Conservation (phyloP, 2,113 vertebrate genomes). For the Castor canadensis region DNA sequence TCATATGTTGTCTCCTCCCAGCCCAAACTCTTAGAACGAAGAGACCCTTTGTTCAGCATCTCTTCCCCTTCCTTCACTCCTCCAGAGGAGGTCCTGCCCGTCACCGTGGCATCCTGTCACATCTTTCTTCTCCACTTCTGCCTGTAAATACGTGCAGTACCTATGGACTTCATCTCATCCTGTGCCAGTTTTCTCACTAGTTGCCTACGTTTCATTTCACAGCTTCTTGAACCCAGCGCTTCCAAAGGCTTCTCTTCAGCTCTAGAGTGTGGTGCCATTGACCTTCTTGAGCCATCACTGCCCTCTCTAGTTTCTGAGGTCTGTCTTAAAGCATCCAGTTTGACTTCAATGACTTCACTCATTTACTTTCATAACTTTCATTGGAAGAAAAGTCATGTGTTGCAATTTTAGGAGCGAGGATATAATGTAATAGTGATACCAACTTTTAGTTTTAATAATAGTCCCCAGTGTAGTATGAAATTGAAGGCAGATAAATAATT, state of each 20-base stretch:
- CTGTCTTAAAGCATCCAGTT: background rate
- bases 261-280: background rate
- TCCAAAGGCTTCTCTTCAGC: background rate
- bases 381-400: background rate
- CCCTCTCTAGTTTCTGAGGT: background rate
- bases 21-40: background rate
- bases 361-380: background rate
- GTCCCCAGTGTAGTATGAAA: background rate
- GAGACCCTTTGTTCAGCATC: background rate
- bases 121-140: background rate
- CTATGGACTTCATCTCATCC: background rate
- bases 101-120: background rate
- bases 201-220: background rate
- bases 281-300: background rate
- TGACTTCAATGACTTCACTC: background rate
- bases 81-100: fast-evolving
- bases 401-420: background rate
- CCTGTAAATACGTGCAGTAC: background rate
- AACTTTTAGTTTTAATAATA: background rate
- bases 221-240: background rate
- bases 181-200: background rate
- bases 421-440: background rate
- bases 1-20: background rate
- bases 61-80: background rate
- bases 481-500: background rate